Percentiles rank a stretch among this genome's conserved stretches.
phyloP scores from a whole-genome alignment of 2,797 vertebrate genomes.

The Distichodus sexfasciatus region DNA sequence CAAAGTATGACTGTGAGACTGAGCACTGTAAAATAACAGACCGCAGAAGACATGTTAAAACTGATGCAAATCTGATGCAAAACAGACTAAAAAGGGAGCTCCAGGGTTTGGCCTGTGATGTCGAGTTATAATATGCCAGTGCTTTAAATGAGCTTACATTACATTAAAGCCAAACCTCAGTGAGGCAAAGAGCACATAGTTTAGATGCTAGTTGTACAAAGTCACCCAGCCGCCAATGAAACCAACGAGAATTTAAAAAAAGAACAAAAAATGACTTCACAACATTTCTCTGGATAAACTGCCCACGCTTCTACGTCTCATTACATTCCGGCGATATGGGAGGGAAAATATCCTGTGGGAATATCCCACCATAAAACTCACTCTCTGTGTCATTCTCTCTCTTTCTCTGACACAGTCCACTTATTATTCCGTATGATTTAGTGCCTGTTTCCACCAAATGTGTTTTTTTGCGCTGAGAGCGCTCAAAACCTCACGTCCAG shows the following conservation, averaged over 20 bases:
- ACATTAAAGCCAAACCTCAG: slow-evolving; percentile 44
- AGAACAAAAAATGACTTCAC: slow-evolving; percentile 11
- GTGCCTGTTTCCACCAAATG: too few relatives aligned
- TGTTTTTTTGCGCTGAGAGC: too few relatives aligned
- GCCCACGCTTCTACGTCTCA: neutral
- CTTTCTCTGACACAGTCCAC: neutral
- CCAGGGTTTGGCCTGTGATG: too few relatives aligned
- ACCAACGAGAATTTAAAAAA: neutral
- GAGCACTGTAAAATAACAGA: slow-evolving; percentile 32
- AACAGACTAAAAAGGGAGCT: slow-evolving; percentile 5
- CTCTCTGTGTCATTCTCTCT: neutral
- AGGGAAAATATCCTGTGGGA: neutral
- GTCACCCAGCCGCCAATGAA: neutral
- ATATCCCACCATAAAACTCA: slow-evolving; percentile 16
- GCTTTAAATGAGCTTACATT: slow-evolving; percentile 14
- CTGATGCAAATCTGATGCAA: slow-evolving; percentile 15
- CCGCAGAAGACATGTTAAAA: slow-evolving; percentile 37
- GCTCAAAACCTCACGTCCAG: too few relatives aligned
- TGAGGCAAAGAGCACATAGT: slow-evolving; percentile 57
- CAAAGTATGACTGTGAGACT: slow-evolving; percentile 12
- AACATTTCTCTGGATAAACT: slow-evolving; percentile 44
- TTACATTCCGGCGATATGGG: slow-evolving; percentile 12
- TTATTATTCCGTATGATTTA: neutral
- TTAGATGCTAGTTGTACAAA: slow-evolving; percentile 14
- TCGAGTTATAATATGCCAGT: slow-evolving; percentile 25